These are phyloP conservation scores for Antheraea pernyi DNA, from an alignment of 1,140 invertebrate species.

Conservation along the genomic window DNA sequence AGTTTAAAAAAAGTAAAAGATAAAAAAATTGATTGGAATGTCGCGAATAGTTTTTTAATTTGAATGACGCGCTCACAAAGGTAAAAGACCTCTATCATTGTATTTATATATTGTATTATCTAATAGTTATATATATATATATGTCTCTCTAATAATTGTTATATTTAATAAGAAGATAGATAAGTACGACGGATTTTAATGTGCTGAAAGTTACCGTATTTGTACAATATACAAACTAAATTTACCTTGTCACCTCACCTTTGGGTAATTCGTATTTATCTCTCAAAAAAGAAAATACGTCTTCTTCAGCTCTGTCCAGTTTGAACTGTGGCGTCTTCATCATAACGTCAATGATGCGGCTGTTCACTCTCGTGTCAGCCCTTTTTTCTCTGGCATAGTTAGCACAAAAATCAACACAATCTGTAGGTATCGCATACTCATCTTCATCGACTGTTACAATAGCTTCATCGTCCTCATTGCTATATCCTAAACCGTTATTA, in stretches of 20 bases:
- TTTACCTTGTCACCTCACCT: conserved; percentile 43
- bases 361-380: conserved; percentile 28
- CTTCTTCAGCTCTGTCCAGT: conserved; percentile 31
- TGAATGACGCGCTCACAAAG: too few species aligned
- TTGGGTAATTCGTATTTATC: conserved; percentile 57
- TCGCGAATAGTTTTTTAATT: too few species aligned
- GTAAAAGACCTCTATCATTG: too few species aligned
- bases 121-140: too few species aligned
- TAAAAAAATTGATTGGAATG: too few species aligned
- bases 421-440: conserved; percentile 35
- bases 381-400: conserved; percentile 32
- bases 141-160: too few species aligned
- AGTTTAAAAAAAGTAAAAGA: too few species aligned
- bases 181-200: not conserved
- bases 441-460: conserved; percentile 23
- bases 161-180: too few species aligned
- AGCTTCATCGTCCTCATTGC: conserved; percentile 22
- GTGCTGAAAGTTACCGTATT: not conserved
- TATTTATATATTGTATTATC: too few species aligned
- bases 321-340: conserved; percentile 40
- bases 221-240: conserved; percentile 5
- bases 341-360: conserved; percentile 52
- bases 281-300: conserved; percentile 46
- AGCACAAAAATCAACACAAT: conserved; percentile 30
- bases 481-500: conserved; percentile 5